Conservation (phyloP, 1,140 invertebrate genomes). For the Drosophila sucinea region DNA sequence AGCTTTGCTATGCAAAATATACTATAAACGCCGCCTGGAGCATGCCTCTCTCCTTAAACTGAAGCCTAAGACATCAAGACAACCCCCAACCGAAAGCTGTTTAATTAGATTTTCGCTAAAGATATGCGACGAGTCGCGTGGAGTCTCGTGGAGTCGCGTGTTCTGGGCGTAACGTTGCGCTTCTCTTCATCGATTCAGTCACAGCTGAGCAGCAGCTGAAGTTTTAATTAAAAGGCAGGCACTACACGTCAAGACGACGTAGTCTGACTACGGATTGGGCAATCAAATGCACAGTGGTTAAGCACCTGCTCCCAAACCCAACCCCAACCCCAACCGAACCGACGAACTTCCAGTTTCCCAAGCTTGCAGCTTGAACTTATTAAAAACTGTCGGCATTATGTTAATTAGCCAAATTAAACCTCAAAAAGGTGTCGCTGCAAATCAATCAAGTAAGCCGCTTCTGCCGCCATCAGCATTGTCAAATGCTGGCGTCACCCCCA, state of each 20-base stretch:
- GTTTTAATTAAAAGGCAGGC: conserved; percentile 72
- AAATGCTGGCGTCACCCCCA: not conserved
- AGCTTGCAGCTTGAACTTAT: conserved; percentile 40
- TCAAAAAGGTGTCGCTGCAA: conserved; percentile 53
- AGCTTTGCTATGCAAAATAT: conserved; percentile 25
- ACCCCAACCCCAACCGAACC: not conserved
- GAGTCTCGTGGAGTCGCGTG: conserved; percentile 37
- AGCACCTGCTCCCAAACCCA: conserved; percentile 40
- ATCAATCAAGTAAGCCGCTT: conserved; percentile 52
- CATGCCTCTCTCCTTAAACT: not conserved
- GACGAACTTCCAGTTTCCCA: not conserved
- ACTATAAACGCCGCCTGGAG: not conserved
- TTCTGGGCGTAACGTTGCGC: not conserved
- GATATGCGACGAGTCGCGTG: conserved; percentile 55
- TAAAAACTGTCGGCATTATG: conserved; percentile 67
- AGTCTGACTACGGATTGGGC: conserved; percentile 38
- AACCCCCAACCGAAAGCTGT: conserved; percentile 38
- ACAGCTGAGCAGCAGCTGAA: conserved; percentile 47
- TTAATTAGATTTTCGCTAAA: conserved; percentile 72
- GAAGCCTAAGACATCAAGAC: not conserved
- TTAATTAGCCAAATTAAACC: conserved; percentile 54
- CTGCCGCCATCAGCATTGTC: not conserved
- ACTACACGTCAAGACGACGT: conserved; percentile 8
- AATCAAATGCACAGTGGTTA: conserved; percentile 51
- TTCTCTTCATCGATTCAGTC: conserved; percentile 49